A percentile compares a stretch with the other conserved stretches of the same genome.
Conservation (phyloP, 2,888 invertebrate genomes). For the Opisthograptis luteolata region DNA sequence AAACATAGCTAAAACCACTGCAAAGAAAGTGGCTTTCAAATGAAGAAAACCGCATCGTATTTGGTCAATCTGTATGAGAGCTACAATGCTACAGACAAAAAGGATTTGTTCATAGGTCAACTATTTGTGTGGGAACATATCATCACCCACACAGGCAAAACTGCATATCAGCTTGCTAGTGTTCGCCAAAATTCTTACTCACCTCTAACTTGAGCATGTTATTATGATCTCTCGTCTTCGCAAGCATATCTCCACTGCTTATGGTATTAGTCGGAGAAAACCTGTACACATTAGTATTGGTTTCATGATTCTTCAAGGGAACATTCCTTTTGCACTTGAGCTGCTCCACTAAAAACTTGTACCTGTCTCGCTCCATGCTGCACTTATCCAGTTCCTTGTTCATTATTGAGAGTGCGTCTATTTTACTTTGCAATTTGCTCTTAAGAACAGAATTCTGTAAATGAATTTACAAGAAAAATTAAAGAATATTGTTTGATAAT, state of each 20-base stretch:
- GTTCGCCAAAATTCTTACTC: slow-evolving; percentile 28
- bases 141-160: no score
- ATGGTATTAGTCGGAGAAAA: slow-evolving; percentile 72
- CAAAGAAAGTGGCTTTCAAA: no score
- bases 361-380: slow-evolving; percentile 91
- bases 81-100: no score
- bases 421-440: slow-evolving; percentile 91
- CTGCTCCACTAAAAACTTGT: slow-evolving; percentile 91
- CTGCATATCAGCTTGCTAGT: no score
- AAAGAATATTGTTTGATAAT: no score
- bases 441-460: slow-evolving; percentile 86
- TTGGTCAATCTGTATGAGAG: no score
- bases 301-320: slow-evolving; percentile 47
- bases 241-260: slow-evolving; percentile 83
- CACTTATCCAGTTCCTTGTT: slow-evolving; percentile 91
- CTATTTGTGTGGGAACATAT: no score
- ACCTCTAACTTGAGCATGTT: slow-evolving; percentile 82
- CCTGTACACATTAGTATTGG: slow-evolving; percentile 52
- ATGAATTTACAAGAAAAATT: slow-evolving; percentile 7
- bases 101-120: no score
- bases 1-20: no score
- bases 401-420: slow-evolving; percentile 91
- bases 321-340: slow-evolving; percentile 80
- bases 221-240: slow-evolving; percentile 85
- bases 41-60: no score